These are phyloP conservation scores for Drosophila sp. DNA, from an alignment of 1,140 invertebrate genomes.

Conservation along the genomic window DNA sequence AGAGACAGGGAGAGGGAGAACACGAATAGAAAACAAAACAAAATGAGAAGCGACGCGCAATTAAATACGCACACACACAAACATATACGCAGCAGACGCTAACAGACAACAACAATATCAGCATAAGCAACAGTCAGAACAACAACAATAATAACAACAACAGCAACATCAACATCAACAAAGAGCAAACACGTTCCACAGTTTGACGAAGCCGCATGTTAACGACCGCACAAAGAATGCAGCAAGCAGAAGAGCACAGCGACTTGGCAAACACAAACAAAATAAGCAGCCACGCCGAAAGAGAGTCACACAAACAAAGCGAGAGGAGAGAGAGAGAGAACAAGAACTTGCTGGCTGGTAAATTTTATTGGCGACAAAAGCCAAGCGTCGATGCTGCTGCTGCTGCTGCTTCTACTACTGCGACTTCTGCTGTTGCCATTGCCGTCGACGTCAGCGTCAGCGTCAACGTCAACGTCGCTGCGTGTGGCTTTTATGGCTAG, in stretches of 20 bases:
- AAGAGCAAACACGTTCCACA: slow-evolving; percentile 64
- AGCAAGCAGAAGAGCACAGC: slow-evolving; percentile 46
- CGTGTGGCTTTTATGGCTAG: slow-evolving; percentile 77
- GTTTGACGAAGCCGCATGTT: slow-evolving; percentile 61
- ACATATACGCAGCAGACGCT: slow-evolving; percentile 36
- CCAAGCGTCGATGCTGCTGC: slow-evolving; percentile 31
- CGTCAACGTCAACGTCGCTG: slow-evolving; percentile 39
- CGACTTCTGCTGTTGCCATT: background rate
- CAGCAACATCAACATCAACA: slow-evolving; percentile 40
- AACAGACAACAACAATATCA: slow-evolving; percentile 25
- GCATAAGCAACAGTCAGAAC: slow-evolving; percentile 14
- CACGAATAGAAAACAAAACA: slow-evolving; percentile 54
- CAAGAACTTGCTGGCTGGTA: slow-evolving; percentile 53
- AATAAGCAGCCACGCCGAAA: slow-evolving; percentile 28
- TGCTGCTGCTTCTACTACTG: slow-evolving; percentile 5
- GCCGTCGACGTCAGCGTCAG: slow-evolving; percentile 22
- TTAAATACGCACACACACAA: slow-evolving; percentile 31
- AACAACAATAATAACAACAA: slow-evolving; percentile 24
- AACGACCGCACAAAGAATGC: slow-evolving; percentile 76
- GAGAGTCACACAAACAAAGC: slow-evolving; percentile 4
- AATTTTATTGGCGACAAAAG: slow-evolving; percentile 66
- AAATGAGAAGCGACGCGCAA: slow-evolving; percentile 49
- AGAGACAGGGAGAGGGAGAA: slow-evolving; percentile 23
- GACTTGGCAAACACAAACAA: slow-evolving; percentile 58
- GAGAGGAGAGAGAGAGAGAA: slow-evolving; percentile 14